Conservation (phyloP, 1,140 invertebrate genomes). For the Euschistus heros region DNA sequence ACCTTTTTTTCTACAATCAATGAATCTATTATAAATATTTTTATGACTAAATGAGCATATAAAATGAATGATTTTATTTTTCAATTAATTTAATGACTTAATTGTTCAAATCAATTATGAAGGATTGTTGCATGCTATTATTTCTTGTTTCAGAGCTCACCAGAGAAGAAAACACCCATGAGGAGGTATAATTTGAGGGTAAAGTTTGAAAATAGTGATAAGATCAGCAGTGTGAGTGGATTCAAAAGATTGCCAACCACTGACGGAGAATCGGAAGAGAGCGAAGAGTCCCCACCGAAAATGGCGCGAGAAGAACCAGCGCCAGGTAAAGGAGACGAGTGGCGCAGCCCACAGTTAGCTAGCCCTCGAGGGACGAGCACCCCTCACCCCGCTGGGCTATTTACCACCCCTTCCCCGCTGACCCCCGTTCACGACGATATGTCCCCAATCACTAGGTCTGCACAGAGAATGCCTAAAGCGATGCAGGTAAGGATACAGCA, state of each 20-base stretch:
- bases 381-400: slow-evolving; percentile 38
- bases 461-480: slow-evolving; percentile 69
- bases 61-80: too few species aligned
- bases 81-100: too few species aligned
- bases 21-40: too few species aligned
- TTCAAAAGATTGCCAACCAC: slow-evolving; percentile 33
- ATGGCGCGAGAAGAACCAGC: not conserved
- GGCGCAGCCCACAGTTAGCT: not conserved
- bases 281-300: slow-evolving; percentile 8
- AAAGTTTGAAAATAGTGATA: slow-evolving; percentile 1
- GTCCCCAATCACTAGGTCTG: slow-evolving; percentile 75
- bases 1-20: too few species aligned
- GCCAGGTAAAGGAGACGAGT: slow-evolving; percentile 3
- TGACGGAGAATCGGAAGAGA: not conserved
- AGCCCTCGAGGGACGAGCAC: slow-evolving; percentile 40
- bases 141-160: slow-evolving; percentile 23
- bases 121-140: not conserved
- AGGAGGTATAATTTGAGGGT: slow-evolving; percentile 3
- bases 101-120: too few species aligned
- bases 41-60: too few species aligned
- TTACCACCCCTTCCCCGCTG: slow-evolving; percentile 32
- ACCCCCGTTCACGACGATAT: slow-evolving; percentile 49
- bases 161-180: slow-evolving; percentile 18
- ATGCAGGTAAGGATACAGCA: slow-evolving; percentile 58
- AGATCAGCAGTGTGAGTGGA: not conserved